Base-by-base conservation (phyloP, 2,888 invertebrate species). In the Noctua comes region DNA sequence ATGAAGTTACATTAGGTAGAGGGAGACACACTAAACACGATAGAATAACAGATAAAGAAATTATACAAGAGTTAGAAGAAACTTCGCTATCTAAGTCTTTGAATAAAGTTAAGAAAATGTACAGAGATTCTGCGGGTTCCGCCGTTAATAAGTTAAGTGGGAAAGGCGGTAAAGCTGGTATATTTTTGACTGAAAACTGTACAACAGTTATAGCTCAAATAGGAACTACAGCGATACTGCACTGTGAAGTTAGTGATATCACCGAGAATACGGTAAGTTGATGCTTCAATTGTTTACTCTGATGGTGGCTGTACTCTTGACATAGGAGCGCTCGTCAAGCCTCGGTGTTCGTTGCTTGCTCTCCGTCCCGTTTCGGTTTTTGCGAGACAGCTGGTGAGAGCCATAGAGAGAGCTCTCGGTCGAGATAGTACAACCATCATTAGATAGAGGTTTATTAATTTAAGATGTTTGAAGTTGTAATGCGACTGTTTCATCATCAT, bases 161-260 rank as follows among this genome's bases (percentile, higher is more conserved):
- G 71, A 97, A 96, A 88, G 91, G 91, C 40, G 91, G 90, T 70
- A 96, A 95, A 87, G 91, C 89, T 87, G 96, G 96, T 91, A 96
- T 97, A 94, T 97, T 97, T 96, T 94, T 97, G 92, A 97, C 97
- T 91, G 97, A 97, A 79, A 97, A 97, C 92, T 97, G 97, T 93
- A 97, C 97, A n/a, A 96, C 97, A 83, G 97, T 97, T 86, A 95
- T 97, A 93, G 97, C 97, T 79, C 97, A 97, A 93, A 97, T 97
- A 89, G 97, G 97, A 75, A 97, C 97, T 16, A 97, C 97, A 24
- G 97, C 97, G 48, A 94, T 97, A 86, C 91, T 97, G 76, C 97
- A 97, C 90, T 97, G 97, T 92, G 97, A 97, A 97, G 97, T 97
- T 91, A 97, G 97, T 87, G 97, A 97, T 89, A 97, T 97, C 72